A percentile compares a stretch with the other conserved stretches of the same genome.
Conservation (phyloP, 2,113 vertebrate genomes). For the Equus przewalskii region DNA sequence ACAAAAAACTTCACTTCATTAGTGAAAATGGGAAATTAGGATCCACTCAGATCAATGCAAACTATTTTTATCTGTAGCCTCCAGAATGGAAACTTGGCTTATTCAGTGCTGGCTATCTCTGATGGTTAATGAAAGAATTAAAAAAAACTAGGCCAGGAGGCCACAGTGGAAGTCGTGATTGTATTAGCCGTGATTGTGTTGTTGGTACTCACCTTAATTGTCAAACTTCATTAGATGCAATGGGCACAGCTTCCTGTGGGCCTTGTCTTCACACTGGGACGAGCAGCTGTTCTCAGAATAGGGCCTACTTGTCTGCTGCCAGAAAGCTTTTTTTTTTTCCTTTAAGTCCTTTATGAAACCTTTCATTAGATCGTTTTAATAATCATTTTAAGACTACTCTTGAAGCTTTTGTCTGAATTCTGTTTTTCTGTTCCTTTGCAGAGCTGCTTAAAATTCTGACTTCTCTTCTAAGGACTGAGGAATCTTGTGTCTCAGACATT, state of each 20-base stretch:
- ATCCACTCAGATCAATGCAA: not conserved
- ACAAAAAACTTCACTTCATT: not conserved
- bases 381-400: conserved; percentile 4
- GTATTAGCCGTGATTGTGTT: not conserved
- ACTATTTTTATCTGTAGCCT: conserved; percentile 33
- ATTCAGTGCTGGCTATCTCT: not conserved
- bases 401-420: not conserved
- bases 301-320: not conserved
- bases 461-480: not conserved
- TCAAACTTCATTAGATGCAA: not conserved
- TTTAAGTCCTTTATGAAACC: not conserved
- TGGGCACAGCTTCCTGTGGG: not conserved
- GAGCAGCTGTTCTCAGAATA: not conserved
- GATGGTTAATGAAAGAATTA: not conserved
- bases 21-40: not conserved
- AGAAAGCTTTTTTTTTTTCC: not conserved
- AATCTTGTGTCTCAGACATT: not conserved
- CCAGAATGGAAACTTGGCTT: conserved; percentile 29
- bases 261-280: not conserved
- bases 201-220: not conserved
- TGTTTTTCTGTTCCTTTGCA: not conserved
- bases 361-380: not conserved
- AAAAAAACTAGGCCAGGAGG: not conserved
- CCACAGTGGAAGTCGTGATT: not conserved
- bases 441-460: not conserved